Conservation (phyloP, 2,797 vertebrate genomes). For the Bradypodion pumilum region DNA sequence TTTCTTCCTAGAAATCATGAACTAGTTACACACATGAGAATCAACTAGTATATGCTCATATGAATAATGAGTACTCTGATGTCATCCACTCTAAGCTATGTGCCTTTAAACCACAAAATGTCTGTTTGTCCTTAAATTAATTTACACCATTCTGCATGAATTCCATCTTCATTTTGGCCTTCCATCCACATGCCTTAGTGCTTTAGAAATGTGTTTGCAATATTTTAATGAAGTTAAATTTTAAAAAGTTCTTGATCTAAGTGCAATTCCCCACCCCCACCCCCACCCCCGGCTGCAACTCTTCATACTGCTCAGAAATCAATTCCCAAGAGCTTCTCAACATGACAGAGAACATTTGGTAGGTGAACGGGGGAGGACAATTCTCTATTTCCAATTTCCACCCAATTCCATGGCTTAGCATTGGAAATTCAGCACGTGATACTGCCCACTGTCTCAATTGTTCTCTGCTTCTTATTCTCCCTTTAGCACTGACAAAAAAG, state of each 20-base stretch:
- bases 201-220: background rate
- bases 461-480: background rate
- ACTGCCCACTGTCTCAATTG: background rate
- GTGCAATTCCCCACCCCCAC: background rate
- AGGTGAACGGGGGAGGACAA: background rate
- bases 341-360: background rate
- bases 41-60: background rate
- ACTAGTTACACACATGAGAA: constrained; percentile 13
- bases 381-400: background rate
- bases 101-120: background rate
- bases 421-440: background rate
- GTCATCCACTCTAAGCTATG: background rate
- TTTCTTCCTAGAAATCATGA: constrained; percentile 23
- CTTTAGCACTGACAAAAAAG: background rate
- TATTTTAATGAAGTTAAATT: background rate
- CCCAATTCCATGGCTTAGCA: background rate
- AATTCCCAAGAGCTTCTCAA: background rate
- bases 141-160: background rate
- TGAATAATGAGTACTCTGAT: background rate
- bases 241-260: background rate
- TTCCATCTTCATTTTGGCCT: background rate
- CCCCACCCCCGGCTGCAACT: background rate
- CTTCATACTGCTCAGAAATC: background rate
- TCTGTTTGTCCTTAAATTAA: background rate
- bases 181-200: background rate